Percentiles rank a stretch among this genome's conserved stretches.
phyloP scores from a whole-genome alignment of 2,888 invertebrate genomes.

The Stegana nigrithorax region DNA sequence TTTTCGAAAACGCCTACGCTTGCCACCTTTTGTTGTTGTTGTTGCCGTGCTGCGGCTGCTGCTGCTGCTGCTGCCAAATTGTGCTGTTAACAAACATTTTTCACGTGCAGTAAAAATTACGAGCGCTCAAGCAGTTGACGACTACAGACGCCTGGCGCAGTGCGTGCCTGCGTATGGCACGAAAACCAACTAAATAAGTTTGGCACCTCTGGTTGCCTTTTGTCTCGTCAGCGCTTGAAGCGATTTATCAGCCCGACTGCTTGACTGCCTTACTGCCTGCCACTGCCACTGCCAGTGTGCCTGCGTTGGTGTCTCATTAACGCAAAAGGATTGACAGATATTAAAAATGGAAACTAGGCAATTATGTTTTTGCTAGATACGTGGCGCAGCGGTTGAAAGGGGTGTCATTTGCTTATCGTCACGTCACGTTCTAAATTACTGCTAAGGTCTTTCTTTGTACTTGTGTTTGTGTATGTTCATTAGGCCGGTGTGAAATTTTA shows the following conservation, averaged over 20 bases:
- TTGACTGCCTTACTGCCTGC: not conserved
- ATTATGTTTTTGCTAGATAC: conserved; percentile 34
- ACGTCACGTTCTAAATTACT: not conserved
- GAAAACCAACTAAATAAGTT: not conserved
- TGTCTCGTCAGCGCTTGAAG: not conserved
- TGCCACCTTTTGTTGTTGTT: not conserved
- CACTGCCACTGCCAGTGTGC: not conserved
- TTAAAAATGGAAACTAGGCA: conserved; percentile 57
- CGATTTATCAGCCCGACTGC: not conserved
- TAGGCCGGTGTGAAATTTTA: too few relatives aligned
- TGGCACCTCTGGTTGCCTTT: not conserved
- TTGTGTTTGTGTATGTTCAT: too few relatives aligned
- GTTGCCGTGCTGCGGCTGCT: too few relatives aligned
- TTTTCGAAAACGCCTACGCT: too few relatives aligned
- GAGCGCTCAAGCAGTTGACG: too few relatives aligned
- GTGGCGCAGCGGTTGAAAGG: not conserved
- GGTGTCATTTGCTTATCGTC: not conserved
- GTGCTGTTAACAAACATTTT: conserved; percentile 38
- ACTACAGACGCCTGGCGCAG: too few relatives aligned
- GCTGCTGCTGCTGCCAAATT: too few relatives aligned
- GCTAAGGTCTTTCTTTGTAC: not conserved
- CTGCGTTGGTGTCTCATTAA: conserved; percentile 5
- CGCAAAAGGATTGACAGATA: conserved; percentile 56
- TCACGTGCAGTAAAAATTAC: conserved; percentile 28
- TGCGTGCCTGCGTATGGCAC: not conserved